These are phyloP conservation scores for Caenorhabditis becei DNA, from an alignment of 2,888 invertebrate species.

Conservation along the genomic window DNA sequence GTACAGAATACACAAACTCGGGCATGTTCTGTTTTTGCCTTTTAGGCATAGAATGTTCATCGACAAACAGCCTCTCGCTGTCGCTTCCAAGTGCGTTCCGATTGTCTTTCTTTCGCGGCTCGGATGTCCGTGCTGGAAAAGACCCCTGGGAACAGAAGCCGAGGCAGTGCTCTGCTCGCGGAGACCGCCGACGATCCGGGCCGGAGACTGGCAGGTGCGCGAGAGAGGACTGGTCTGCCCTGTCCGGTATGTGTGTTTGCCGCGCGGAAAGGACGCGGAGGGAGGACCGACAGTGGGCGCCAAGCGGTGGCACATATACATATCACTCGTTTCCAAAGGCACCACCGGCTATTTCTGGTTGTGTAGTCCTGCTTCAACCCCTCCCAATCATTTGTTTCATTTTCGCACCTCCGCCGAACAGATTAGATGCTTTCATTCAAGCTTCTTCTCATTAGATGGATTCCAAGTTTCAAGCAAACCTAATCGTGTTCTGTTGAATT, in stretches of 20 bases:
- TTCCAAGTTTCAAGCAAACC: background rate
- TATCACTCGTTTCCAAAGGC: slow-evolving; percentile 29
- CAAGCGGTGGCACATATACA: slow-evolving; percentile 54
- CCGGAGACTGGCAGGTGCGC: slow-evolving; percentile 16
- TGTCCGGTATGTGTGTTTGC: slow-evolving; percentile 24
- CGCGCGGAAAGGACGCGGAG: slow-evolving; percentile 15
- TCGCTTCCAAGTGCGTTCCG: slow-evolving; percentile 27
- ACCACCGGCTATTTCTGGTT: slow-evolving; percentile 9
- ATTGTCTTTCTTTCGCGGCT: slow-evolving; percentile 33
- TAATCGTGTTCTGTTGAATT: background rate
- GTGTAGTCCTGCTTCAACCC: background rate
- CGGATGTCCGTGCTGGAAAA: slow-evolving; percentile 25
- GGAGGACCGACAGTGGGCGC: slow-evolving; percentile 15
- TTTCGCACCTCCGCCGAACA: background rate
- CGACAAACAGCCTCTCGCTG: slow-evolving; percentile 6
- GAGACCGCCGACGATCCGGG: slow-evolving; percentile 27
- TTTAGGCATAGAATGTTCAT: slow-evolving; percentile 1
- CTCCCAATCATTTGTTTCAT: slow-evolving; percentile 3
- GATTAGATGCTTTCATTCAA: background rate
- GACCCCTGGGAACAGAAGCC: slow-evolving; percentile 3
- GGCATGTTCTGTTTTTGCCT: background rate
- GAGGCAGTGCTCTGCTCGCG: background rate
- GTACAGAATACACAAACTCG: slow-evolving; percentile 10
- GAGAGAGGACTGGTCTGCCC: slow-evolving; percentile 15
- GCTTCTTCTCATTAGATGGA: background rate